Conservation (phyloP, 2,113 vertebrate genomes). For the Tautogolabrus adspersus region DNA sequence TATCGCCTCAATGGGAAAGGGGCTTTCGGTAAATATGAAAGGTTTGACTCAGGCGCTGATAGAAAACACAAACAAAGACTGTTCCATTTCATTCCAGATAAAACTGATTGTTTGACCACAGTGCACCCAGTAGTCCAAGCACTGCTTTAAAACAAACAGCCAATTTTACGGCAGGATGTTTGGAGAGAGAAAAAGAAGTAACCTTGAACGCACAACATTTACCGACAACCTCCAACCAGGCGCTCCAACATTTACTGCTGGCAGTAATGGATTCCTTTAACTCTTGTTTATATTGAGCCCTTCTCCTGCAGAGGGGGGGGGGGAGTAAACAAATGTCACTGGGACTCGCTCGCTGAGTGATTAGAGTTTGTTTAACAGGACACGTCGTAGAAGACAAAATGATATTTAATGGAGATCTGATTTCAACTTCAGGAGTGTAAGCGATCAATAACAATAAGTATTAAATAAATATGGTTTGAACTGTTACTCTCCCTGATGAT, state of each 20-base stretch:
- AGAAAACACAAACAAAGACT: background rate
- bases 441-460: slow-evolving; percentile 48
- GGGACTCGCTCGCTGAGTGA: slow-evolving; percentile 43
- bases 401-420: slow-evolving; percentile 59
- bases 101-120: slow-evolving; percentile 10
- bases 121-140: background rate
- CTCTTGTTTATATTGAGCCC: slow-evolving; percentile 47
- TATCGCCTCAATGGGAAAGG: background rate
- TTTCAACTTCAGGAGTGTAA: slow-evolving; percentile 58
- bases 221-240: slow-evolving; percentile 49
- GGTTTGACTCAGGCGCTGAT: background rate
- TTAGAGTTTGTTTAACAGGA: slow-evolving; percentile 65
- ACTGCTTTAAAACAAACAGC: slow-evolving; percentile 59
- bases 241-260: slow-evolving; percentile 51
- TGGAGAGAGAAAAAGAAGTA: slow-evolving; percentile 41
- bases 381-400: slow-evolving; percentile 17
- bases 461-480: slow-evolving; percentile 61
- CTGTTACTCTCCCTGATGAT: slow-evolving; percentile 44
- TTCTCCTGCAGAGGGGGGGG: slow-evolving; percentile 26
- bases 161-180: slow-evolving; percentile 60
- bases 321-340: slow-evolving; percentile 63
- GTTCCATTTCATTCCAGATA: slow-evolving; percentile 23
- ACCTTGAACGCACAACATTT: slow-evolving; percentile 58
- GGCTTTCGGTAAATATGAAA: slow-evolving; percentile 15
- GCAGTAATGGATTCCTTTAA: slow-evolving; percentile 67